Evolutionary conservation across 2,797 vertebrate species (phyloP).

Genomic region (Catostomus latipinnis): DNA sequence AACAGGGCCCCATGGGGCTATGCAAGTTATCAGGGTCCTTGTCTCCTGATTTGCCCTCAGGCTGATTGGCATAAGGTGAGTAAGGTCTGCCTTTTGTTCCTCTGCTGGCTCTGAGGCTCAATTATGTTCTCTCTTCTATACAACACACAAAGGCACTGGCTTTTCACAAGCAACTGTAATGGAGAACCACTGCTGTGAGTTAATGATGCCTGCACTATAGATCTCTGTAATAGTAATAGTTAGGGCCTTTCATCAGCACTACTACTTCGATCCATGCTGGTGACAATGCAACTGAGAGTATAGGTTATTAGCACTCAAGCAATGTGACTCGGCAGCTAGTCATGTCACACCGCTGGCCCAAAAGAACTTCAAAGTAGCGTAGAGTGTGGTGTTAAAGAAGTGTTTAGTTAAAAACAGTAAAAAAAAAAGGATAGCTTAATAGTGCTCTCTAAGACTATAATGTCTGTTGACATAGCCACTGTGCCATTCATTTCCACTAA

Average conservation of each 20-base stretch:
- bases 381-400: conserved; percentile 1
- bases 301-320: conserved; percentile 19
- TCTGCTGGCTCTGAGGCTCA: conserved; percentile 40
- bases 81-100: conserved; percentile 42
- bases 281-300: conserved; percentile 1
- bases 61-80: conserved; percentile 28
- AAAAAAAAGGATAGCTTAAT: conserved; percentile 18
- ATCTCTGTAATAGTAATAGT: background rate
- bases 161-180: conserved; percentile 26
- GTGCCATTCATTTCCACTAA: conserved; percentile 11
- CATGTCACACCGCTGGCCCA: background rate
- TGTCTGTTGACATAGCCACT: background rate
- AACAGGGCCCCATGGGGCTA: background rate
- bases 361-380: background rate
- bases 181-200: conserved; percentile 24
- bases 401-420: conserved; percentile 4
- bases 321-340: background rate
- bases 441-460: background rate
- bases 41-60: background rate
- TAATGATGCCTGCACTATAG: conserved; percentile 40
- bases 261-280: conserved; percentile 1
- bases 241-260: conserved; percentile 31
- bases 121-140: conserved; percentile 44
- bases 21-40: background rate
- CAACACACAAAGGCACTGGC: conserved; percentile 29